Conservation (phyloP, 2,113 vertebrate genomes). For the Stomatorhinus ivindoensis region DNA sequence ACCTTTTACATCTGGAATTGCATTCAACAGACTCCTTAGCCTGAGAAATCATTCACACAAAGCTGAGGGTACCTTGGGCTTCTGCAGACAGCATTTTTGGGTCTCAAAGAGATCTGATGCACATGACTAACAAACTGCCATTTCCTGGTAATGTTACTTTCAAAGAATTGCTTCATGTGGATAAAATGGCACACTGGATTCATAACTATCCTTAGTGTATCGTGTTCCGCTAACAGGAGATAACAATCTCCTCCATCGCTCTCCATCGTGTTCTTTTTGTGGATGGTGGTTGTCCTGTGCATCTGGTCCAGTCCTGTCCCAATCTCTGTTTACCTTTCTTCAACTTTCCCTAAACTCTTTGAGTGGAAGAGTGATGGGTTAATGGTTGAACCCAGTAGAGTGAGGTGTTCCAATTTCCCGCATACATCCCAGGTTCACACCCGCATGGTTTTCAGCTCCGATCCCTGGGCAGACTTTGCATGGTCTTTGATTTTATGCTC, state of each 20-base stretch:
- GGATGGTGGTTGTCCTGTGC: not conserved
- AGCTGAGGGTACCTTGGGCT: not conserved
- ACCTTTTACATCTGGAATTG: not conserved
- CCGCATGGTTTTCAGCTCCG: not conserved
- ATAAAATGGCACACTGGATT: not conserved
- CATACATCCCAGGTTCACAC: not conserved
- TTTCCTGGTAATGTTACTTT: not conserved
- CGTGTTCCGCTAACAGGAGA: not conserved
- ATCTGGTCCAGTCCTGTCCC: constrained; percentile 28
- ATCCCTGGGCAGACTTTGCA: not conserved
- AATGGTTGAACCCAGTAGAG: not conserved
- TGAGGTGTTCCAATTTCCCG: not conserved
- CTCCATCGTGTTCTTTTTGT: not conserved
- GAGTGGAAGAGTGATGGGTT: not conserved
- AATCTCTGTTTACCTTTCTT: constrained; percentile 6
- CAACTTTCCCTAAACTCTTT: not conserved
- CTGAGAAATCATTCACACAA: not conserved
- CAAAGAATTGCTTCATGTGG: not conserved
- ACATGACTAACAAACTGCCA: not conserved
- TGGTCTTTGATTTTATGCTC: not conserved
- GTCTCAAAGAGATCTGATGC: not conserved
- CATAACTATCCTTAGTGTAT: not conserved
- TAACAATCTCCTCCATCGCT: not conserved
- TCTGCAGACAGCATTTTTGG: not conserved
- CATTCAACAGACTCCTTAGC: not conserved